Evolutionary conservation across 2,113 vertebrate genomes (phyloP).

Genomic region (Orientallactaga bullata): DNA sequence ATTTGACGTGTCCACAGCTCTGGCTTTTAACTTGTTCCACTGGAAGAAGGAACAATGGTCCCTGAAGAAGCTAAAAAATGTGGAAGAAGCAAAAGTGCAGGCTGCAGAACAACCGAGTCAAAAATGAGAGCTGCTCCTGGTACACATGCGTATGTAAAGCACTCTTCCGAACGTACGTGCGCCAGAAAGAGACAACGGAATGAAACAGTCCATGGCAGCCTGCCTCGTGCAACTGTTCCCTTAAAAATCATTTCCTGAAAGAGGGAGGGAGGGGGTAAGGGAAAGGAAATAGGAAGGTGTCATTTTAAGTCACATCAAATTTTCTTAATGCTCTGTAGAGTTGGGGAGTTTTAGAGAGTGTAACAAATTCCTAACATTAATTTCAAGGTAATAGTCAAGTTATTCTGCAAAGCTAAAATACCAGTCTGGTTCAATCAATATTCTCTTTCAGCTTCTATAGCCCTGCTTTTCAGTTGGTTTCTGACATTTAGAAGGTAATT

Average conservation of each 20-base stretch:
- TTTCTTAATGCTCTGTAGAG: neutral
- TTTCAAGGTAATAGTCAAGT: slow-evolving; percentile 14
- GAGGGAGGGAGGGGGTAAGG: neutral
- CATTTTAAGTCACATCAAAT: neutral
- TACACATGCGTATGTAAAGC: neutral
- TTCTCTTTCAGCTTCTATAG: neutral
- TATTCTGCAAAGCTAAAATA: neutral
- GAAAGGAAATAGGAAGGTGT: neutral
- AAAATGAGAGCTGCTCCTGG: neutral
- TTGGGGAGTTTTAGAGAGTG: neutral
- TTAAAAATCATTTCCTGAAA: neutral
- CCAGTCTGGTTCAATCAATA: neutral
- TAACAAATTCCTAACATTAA: neutral
- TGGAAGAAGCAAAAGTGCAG: neutral
- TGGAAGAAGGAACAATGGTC: neutral
- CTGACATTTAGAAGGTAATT: neutral
- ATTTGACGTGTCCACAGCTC: neutral
- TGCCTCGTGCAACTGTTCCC: neutral
- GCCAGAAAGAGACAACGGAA: neutral
- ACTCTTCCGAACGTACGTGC: neutral
- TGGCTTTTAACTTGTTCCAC: neutral
- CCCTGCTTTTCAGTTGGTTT: neutral
- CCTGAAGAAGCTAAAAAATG: neutral
- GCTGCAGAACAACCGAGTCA: neutral
- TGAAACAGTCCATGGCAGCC: neutral